Evolutionary conservation across 2,797 vertebrate species (phyloP), one percentile per base, ranked within the genome.

Genomic region (Bradypodion pumilum): DNA sequence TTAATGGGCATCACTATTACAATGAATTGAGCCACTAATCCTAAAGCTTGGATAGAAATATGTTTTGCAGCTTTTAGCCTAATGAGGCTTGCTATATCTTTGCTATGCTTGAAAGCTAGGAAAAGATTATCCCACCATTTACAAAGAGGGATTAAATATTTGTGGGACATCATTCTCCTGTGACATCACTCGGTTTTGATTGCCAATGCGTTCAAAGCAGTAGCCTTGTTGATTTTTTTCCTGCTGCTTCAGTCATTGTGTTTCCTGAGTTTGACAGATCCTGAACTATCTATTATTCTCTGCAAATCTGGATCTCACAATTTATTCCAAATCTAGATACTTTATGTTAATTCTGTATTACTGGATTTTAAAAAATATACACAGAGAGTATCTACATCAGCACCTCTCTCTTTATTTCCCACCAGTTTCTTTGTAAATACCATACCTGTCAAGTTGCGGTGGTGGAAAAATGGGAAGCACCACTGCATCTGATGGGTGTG

Each of bases 21-120:
- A 84, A 81, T 27, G 49, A 86, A 84, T 56, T 60, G 77, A 86
- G 73, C 35, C 52, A 70, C 32, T 84, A 87, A 83, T 84, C 76
- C 29, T 2, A 72, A 25, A 40, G 60, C 63, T 69, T 70, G 59
- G 32, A 65, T 35, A 76, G 21, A 74, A 90, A 84, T 74, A 87
- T 9, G 52, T 59, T 73, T 82, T 69, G 23, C 29, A 52, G 73
- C 8, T 84, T 84, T 82, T 82, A 78, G 66, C 60, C 83, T 84
- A 87, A 84, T 2, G 4, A 83, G 63, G 21, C 60, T 79, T 79
- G 49, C 62, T 49, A 25, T 79, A 69, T 49, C 79, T 79, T 75
- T 78, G 84, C 68, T 74, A 42, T 16, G 69, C 37, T 76, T 82
- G 80, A 84, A 86, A 81, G 6, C 66, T 66, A 19, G 65, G 60